Conservation (phyloP, 2,888 invertebrate species). For the Unio delphinus region DNA sequence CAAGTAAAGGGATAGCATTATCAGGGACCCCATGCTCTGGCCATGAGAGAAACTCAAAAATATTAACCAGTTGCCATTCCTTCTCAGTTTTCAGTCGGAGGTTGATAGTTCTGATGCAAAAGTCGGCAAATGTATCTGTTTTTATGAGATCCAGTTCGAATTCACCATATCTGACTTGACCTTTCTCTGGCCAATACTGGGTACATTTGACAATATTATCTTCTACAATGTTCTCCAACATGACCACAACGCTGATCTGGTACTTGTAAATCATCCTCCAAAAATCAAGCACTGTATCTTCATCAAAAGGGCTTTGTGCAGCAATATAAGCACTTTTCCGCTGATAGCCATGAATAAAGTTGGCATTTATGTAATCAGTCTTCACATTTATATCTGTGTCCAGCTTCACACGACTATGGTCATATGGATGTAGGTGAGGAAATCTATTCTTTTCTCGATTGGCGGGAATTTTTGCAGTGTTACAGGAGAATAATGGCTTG, state of each 20-base stretch:
- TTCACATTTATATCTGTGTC: conserved; percentile 39
- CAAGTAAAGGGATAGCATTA: conserved; percentile 66
- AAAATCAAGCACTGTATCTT: conserved; percentile 72
- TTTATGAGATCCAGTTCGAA: conserved; percentile 90
- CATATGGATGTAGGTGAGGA: conserved; percentile 67
- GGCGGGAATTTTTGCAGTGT: conserved; percentile 43
- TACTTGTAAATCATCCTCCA: conserved; percentile 74
- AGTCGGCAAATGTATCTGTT: conserved; percentile 92
- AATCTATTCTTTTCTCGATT: conserved; percentile 64
- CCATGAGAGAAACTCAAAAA: conserved; percentile 68
- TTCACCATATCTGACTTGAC: conserved; percentile 87
- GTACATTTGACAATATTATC: conserved; percentile 82
- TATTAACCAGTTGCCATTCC: conserved; percentile 35
- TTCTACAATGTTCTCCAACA: conserved; percentile 73
- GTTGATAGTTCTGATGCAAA: conserved; percentile 75
- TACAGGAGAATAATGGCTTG: conserved; percentile 41
- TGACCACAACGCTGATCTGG: conserved; percentile 71
- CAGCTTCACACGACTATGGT: conserved; percentile 63
- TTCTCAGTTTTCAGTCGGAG: conserved; percentile 38
- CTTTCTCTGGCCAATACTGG: conserved; percentile 87
- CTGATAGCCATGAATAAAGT: conserved; percentile 69
- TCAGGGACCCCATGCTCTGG: conserved; percentile 66
- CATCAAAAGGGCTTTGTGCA: conserved; percentile 72
- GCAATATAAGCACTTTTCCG: conserved; percentile 73
- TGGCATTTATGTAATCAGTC: conserved; percentile 66